Evolutionary conservation across 2,888 invertebrate species (phyloP), one percentile per base, ranked within the genome.

Genomic region (Steromphala cineraria): DNA sequence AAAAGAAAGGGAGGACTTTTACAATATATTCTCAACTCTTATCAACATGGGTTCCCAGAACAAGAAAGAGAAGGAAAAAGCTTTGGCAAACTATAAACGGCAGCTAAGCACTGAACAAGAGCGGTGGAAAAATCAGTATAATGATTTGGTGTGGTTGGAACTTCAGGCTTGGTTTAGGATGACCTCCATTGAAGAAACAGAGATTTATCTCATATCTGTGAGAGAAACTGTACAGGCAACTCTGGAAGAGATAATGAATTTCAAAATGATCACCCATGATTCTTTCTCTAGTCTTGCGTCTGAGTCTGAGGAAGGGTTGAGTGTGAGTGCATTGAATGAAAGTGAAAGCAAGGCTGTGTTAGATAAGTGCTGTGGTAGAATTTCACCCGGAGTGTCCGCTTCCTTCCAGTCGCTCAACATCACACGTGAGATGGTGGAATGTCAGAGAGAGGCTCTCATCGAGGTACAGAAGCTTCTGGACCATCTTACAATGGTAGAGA

Each of bases 91-190:
- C 40, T 88, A 86, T 56, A 88, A 87, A 31, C 83, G 91, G 79
- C 94, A 92, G 88, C 91, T 89, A 91, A 97, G 97, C 88, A 95
- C 96, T 85, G 97, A 98, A 92, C 97, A 98, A 92, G 96, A 96
- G 83, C 94, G 96, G 67, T 98, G 97, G 96, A 97, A 97, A 93
- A 97, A 96, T 87, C 96, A 97, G 94, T 94, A 97, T 76, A 97
- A 97, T 93, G 98, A 98, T 94, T 95, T 97, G 87, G 96, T 98
- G 88, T 98, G 98, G 98, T 93, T 98, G 87, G 98, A 98, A 94
- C 94, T 98, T 83, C 97, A 97, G 93, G 98, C 98, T 0, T 96
- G 96, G 94, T 79, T 89, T 95, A 85, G 86, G 21, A 56, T 96
- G 74, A 95, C 95, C 0, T 82, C 83, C 53, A 95, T 96, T 21